Percentiles rank a stretch among this genome's conserved stretches.
Evolutionary conservation across 2,888 invertebrate genomes (phyloP).

Genomic region (Hirtodrosophila duncani): DNA sequence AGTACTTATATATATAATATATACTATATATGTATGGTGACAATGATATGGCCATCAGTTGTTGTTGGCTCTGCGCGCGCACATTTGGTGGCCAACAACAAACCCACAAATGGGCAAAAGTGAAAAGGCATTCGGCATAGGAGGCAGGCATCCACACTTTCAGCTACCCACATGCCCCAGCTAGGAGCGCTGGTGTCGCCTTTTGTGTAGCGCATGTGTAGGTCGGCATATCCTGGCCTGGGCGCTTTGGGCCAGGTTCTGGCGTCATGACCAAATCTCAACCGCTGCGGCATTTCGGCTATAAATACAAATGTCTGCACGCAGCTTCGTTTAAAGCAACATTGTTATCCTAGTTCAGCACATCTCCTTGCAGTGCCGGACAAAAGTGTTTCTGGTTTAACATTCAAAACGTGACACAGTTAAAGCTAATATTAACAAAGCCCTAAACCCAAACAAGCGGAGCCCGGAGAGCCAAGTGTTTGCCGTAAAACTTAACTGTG

Average conservation of each 20-base stretch:
- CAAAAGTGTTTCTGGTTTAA: constrained; percentile 11
- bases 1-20: constrained; percentile 1
- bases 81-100: constrained; percentile 27
- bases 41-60: constrained; percentile 57
- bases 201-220: constrained; percentile 54
- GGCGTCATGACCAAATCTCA: constrained; percentile 57
- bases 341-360: constrained; percentile 74
- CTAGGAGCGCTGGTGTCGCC: neutral
- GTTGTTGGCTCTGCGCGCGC: constrained; percentile 61
- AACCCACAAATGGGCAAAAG: too few relatives aligned
- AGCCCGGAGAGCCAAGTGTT: constrained; percentile 7
- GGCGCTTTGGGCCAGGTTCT: constrained; percentile 15
- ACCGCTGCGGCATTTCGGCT: constrained; percentile 55
- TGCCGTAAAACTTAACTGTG: constrained; percentile 20
- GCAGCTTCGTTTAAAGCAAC: constrained; percentile 73
- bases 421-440: constrained; percentile 10
- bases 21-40: constrained; percentile 46
- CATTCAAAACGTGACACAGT: constrained; percentile 33
- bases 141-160: constrained; percentile 40
- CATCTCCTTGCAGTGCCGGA: constrained; percentile 56
- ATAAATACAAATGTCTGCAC: constrained; percentile 76
- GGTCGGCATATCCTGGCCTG: constrained; percentile 52
- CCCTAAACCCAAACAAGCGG: neutral
- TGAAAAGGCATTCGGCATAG: constrained; percentile 54
- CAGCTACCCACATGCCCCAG: constrained; percentile 3